phyloP scores from a whole-genome alignment of 2,888 invertebrate genomes.

The Ypsolopha sequella region DNA sequence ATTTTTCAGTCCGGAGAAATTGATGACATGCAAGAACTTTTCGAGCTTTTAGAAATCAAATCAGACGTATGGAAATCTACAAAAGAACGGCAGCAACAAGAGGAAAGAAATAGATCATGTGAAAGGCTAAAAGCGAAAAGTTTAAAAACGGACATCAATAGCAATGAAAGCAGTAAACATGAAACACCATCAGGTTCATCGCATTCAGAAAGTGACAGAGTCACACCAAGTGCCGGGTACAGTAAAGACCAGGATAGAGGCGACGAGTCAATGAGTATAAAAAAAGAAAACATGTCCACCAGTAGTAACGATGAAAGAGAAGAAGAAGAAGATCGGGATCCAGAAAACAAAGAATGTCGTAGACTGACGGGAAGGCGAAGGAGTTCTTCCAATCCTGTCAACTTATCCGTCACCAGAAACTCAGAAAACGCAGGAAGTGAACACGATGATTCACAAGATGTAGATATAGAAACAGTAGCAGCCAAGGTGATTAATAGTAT shows the following conservation, averaged over 20 bases:
- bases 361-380: conserved; percentile 72
- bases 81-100: conserved; percentile 63
- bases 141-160: conserved; percentile 63
- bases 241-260: conserved; percentile 58
- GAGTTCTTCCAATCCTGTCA: conserved; percentile 86
- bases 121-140: conserved; percentile 59
- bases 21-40: conserved; percentile 84
- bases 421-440: conserved; percentile 72
- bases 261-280: conserved; percentile 59
- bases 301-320: conserved; percentile 66
- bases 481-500: conserved; percentile 42
- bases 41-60: conserved; percentile 87
- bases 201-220: conserved; percentile 62
- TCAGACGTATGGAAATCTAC: conserved; percentile 81
- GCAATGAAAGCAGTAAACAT: conserved; percentile 66
- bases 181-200: conserved; percentile 63
- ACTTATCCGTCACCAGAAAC: conserved; percentile 75
- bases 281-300: conserved; percentile 65
- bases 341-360: conserved; percentile 62
- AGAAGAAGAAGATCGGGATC: conserved; percentile 59
- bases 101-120: conserved; percentile 61
- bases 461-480: conserved; percentile 66
- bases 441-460: conserved; percentile 65
- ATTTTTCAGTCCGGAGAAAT: conserved; percentile 80
- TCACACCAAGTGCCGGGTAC: conserved; percentile 57